Conservation (phyloP, 1,140 invertebrate genomes). For the Phymastichus coffea region DNA sequence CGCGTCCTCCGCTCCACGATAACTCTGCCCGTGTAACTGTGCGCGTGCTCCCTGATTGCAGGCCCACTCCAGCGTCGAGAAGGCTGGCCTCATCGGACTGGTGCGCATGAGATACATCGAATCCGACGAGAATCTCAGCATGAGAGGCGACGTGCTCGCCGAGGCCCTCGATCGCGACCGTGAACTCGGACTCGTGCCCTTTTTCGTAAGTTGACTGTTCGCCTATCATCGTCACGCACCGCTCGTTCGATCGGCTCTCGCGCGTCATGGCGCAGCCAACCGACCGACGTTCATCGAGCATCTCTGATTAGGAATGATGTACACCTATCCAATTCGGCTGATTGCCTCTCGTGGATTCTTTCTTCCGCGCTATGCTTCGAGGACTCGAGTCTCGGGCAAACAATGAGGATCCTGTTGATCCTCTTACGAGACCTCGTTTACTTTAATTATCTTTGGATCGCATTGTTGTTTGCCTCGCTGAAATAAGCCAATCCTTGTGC, state of each 20-base stretch:
- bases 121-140: constrained; percentile 77
- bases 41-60: constrained; percentile 44
- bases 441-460: constrained; percentile 18
- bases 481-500: constrained; percentile 19
- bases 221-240: no score
- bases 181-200: constrained; percentile 87
- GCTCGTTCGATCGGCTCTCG: no score
- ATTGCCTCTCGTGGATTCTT: no score
- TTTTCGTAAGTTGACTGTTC: constrained; percentile 76
- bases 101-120: constrained; percentile 92
- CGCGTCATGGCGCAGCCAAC: no score
- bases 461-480: no score
- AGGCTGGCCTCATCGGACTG: constrained; percentile 87
- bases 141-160: constrained; percentile 77
- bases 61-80: constrained; percentile 96
- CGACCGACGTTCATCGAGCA: no score
- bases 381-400: background rate
- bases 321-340: no score
- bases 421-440: constrained; percentile 12
- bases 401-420: constrained; percentile 12
- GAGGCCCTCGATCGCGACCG: constrained; percentile 82
- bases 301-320: no score
- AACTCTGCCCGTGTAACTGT: no score
- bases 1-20: background rate
- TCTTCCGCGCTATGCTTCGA: no score